phyloP scores from a whole-genome alignment of 2,797 vertebrate genomes.

The Mareca strepera region DNA sequence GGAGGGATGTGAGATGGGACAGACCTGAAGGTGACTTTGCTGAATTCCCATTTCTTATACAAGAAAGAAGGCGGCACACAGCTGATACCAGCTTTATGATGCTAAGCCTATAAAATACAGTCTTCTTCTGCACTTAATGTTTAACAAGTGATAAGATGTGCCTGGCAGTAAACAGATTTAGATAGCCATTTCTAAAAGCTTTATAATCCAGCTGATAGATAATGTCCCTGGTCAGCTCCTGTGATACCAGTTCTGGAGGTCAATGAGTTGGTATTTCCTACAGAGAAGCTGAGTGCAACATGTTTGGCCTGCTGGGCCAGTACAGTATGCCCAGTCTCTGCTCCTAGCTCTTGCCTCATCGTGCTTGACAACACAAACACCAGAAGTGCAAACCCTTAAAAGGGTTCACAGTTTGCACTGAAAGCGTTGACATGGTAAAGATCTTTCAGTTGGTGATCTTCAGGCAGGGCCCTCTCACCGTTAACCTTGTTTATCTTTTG shows the following conservation, averaged over 20 bases:
- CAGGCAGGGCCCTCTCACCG: not conserved
- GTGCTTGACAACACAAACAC: rapidly evolving
- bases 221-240: not conserved
- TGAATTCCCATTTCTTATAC: not conserved
- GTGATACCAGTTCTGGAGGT: not conserved
- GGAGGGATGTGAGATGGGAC: not conserved
- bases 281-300: not conserved
- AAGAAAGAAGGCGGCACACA: rapidly evolving
- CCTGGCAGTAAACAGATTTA: not conserved
- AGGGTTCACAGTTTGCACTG: not conserved
- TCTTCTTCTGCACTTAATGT: constrained; percentile 14
- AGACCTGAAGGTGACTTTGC: not conserved
- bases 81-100: not conserved
- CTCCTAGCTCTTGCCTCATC: not conserved
- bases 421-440: not conserved
- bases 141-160: constrained; percentile 28
- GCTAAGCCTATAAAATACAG: not conserved
- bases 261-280: not conserved
- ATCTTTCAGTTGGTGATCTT: not conserved
- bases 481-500: not conserved
- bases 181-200: not conserved
- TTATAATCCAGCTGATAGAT: not conserved
- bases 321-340: not conserved
- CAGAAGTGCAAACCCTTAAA: not conserved
- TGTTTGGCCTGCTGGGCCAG: not conserved